Base-by-base conservation (phyloP, 1,140 invertebrate genomes). In the Drosophila erecta region DNA sequence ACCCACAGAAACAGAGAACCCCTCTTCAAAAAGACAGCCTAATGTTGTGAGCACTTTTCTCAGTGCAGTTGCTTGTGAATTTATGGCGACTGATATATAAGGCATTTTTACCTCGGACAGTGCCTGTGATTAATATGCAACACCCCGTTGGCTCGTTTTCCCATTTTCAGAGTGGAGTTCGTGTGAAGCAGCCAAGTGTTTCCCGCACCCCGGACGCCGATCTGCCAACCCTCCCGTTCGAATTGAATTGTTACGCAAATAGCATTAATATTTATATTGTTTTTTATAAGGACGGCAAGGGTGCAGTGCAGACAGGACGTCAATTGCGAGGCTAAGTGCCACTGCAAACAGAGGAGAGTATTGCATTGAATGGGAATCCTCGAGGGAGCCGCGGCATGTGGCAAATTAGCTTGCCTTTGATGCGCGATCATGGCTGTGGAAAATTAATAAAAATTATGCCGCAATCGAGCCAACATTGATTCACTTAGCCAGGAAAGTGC, bases 251-350 rank as follows among this genome's bases (percentile, higher is more conserved):
- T 89, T 89, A 80, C 77, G 85, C 85, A 89, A 90, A 89, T 77
- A 90, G 76, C 80, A 90, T 89, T 89, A 89, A 90, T 89, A 89
- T 89, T 89, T 90, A 89, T 90, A 89, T 87, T 79, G 71, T 74
- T 80, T 77, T 66, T 66, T 75, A 24, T 40, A 8, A 17, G 7
- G 17, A 38, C 38, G 49, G 22, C 70, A 66, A 53, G 72, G 73
- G 76, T 79, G 76, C 67, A 58, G 37, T 56, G 30, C 37, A 71
- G 71, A 62, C 54, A 40, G 50, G 58, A 64, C 66, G 57, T 84
- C 80, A 79, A 84, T 83, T 84, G 80, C 81, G 64, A 59, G 50
- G 55, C 60, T 51, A 69, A 62, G 61, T 64, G 69, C 47, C 59
- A 60, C 58, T 47, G 35, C 59, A 76, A 53, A 58, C 60, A 75